These are phyloP conservation scores for Lepidurus couesii DNA, from an alignment of 1,140 invertebrate species.

Conservation along the genomic window DNA sequence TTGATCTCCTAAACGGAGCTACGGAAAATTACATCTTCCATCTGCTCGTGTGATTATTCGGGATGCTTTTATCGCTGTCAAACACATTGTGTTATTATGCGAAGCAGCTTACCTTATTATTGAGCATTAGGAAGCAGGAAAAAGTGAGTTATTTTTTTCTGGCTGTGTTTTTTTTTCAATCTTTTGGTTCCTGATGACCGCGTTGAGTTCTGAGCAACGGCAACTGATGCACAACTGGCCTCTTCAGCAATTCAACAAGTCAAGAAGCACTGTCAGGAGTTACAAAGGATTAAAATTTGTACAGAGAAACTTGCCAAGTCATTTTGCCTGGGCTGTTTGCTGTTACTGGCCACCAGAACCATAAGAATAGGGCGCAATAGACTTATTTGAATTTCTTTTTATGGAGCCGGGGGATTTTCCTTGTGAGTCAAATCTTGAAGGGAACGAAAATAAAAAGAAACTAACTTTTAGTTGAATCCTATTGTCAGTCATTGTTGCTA, in stretches of 20 bases:
- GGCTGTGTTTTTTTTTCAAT: not conserved
- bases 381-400: constrained; percentile 20
- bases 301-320: constrained; percentile 3
- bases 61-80: not conserved
- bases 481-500: not conserved
- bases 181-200: not conserved
- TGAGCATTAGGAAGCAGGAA: constrained; percentile 8
- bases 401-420: not conserved
- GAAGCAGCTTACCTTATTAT: not conserved
- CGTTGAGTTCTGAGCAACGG: constrained; percentile 5
- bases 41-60: no score
- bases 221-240: constrained; percentile 17
- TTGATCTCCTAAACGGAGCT: no score
- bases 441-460: not conserved
- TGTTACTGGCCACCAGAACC: constrained; percentile 14
- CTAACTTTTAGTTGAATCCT: not conserved
- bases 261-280: constrained; percentile 21
- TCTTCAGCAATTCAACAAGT: constrained; percentile 19
- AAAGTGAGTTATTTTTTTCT: not conserved
- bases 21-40: no score
- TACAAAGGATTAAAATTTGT: constrained; percentile 20
- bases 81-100: not conserved
- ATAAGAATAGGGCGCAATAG: constrained; percentile 1
- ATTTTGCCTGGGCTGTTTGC: constrained; percentile 11
- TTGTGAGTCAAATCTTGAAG: not conserved